Base-by-base conservation (phyloP, 23 tunicate species). In the Clavelina lepadiformis region DNA sequence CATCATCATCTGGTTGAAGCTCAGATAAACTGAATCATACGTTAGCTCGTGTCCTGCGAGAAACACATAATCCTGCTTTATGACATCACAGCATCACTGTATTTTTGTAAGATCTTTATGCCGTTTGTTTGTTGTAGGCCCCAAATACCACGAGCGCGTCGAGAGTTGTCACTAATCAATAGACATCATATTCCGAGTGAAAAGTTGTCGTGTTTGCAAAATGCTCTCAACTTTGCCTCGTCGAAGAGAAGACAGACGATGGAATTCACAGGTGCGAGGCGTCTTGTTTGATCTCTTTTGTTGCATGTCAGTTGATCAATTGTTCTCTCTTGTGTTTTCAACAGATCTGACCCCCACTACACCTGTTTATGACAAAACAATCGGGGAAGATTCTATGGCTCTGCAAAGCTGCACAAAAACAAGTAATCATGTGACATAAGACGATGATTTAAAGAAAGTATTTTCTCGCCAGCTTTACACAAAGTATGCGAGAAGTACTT, bases 191-290 rank as follows among this genome's bases (percentile, higher is more conserved):
- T 65, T 29, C 73, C 94, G 0, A 38, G 50, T 2, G 79, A 71
- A 28, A 85, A 85, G 31, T 65, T 76, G 46, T 21, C 75, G 6
- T 77, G 83, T 46, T 53, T 85, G 33, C 80, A 85, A 19, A 63
- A 46, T 7, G 74, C 94, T 24, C 55, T 85, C 3, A 4, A 5
- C 22, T 56, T 36, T 45, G 51, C 67, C 1, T 54, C 82, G 38
- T 31, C 56, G 19, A 66, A 66, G 26, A 41, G 49, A 41, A 41
- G 13, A 41, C 49, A 41, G 49, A 8, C 49, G 15, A 8, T 41
- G 11, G 15, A 11, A 8, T 8, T 41, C 13, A 41, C 49, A 15
- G 15, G 49, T 41, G 13, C 11, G 49, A 8, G 49, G 11, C 13
- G 11, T 15, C 13, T 41, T 41, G 49, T 41, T 41, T 41, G 11